A percentile compares a stretch with the other conserved stretches of the same genome.
phyloP scores from a whole-genome alignment of 53 echinoderm and acorn worm genomes.

The Arbacia lixula region DNA sequence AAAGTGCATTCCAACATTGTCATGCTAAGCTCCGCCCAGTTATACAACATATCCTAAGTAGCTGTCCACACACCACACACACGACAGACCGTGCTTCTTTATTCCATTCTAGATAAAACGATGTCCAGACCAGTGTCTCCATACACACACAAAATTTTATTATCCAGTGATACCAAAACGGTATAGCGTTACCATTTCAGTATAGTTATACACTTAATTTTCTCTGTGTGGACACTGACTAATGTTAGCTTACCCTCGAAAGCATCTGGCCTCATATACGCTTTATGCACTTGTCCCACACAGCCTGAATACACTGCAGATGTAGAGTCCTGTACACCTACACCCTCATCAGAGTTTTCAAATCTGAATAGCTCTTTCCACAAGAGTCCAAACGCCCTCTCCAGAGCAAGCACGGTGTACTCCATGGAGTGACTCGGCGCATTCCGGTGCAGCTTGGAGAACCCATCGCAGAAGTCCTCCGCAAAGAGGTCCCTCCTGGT shows the following conservation, averaged over 20 bases:
- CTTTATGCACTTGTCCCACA: conserved; percentile 96
- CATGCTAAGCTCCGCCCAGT: too few relatives aligned
- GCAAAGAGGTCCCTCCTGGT: conserved; percentile 90
- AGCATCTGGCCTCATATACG: conserved; percentile 71
- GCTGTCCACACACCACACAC: too few relatives aligned
- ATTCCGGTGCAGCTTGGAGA: conserved; percentile 85
- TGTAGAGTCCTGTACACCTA: not conserved
- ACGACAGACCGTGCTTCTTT: too few relatives aligned
- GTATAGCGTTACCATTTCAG: too few relatives aligned
- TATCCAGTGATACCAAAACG: too few relatives aligned
- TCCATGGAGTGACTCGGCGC: conserved; percentile 84
- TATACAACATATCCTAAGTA: too few relatives aligned
- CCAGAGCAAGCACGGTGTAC: conserved; percentile 76
- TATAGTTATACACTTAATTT: too few relatives aligned
- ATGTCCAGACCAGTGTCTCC: too few relatives aligned
- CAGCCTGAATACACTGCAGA: conserved; percentile 84
- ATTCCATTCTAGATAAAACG: too few relatives aligned
- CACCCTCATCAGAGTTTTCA: conserved; percentile 45
- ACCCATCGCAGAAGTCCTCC: conserved; percentile 78
- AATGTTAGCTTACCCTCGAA: conserved; percentile 38
- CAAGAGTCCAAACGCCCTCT: conserved; percentile 79
- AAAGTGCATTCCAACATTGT: too few relatives aligned
- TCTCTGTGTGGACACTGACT: too few relatives aligned
- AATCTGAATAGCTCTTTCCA: conserved; percentile 84
- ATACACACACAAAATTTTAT: too few relatives aligned